phyloP scores from a whole-genome alignment of 2,113 vertebrate species.

The Apodemus sylvaticus region DNA sequence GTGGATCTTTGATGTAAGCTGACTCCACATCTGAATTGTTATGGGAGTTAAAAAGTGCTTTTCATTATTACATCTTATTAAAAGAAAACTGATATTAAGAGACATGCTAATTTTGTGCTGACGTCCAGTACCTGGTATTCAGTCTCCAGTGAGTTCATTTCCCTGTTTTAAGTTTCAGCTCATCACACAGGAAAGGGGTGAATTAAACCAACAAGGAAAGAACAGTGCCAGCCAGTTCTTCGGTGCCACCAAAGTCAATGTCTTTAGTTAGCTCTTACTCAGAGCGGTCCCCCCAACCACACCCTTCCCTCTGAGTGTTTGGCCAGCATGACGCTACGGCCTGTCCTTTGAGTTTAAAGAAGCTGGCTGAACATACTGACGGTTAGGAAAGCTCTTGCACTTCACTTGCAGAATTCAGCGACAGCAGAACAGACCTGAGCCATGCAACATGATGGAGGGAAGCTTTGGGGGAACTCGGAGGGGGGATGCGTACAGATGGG shows the following conservation, averaged over 20 bases:
- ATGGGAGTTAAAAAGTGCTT: not conserved
- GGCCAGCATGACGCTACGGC: not conserved
- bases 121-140: not conserved
- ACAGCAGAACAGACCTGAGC: not conserved
- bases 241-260: not conserved
- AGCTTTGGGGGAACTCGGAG: not conserved
- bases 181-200: constrained; percentile 41
- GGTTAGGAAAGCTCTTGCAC: not conserved
- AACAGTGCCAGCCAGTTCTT: not conserved
- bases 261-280: constrained; percentile 10
- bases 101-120: not conserved
- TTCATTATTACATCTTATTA: not conserved
- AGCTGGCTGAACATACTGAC: not conserved
- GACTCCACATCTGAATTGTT: not conserved
- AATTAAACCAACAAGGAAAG: constrained; percentile 50
- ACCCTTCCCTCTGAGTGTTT: not conserved
- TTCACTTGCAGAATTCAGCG: not conserved
- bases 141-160: not conserved
- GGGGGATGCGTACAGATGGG: fast-evolving
- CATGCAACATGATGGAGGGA: not conserved
- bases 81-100: not conserved
- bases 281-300: no score
- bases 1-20: not conserved
- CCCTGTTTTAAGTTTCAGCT: constrained; percentile 21
- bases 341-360: not conserved